Base-by-base conservation (phyloP, 2,888 invertebrate genomes). In the Eumacrocentrus americanus region DNA sequence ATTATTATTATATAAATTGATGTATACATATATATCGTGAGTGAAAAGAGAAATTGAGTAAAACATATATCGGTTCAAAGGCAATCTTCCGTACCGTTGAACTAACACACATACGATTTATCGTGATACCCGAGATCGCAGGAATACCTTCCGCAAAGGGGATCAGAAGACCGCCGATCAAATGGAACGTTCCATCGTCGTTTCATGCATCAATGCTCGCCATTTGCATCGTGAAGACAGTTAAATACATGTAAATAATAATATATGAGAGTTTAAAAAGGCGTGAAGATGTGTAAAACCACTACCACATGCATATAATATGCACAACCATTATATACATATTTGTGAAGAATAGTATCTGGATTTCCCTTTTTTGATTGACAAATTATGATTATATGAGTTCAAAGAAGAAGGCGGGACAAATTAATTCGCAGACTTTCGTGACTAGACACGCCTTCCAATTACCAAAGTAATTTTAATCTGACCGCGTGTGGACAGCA, bases 381-480 rank as follows among this genome's bases (percentile, higher is more conserved):
- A n/a, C n/a, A n/a, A n/a, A n/a, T n/a, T n/a, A n/a, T n/a, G n/a
- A n/a, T n/a, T n/a, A n/a, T n/a, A n/a, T n/a, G n/a, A n/a, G n/a
- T n/a, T n/a, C n/a, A n/a, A n/a, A n/a, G n/a, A n/a, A n/a, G n/a
- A n/a, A n/a, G 46, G 46, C 22, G 22, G 22, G 22, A 22, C 23
- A 23, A n/a, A 46, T 23, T 46, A n/a, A 22, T 9, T 23, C 20
- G 3, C 20, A 59, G 59, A 56, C 61, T 61, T 51, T 37, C 63
- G 57, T 59, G 65, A 59, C 57, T 61, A 63, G 61, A 52, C 59
- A 65, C 63, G 63, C 61, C 63, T 60, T 58, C 61, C 60, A 65
- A 65, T 63, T 65, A 63, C 48, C 52, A 52, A 37, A 58, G 47
- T 23, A 14, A 47, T 47, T 47, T 47, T 23, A 47, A 47, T 47